Conservation (phyloP, 2,888 invertebrate species). For the Agonopterix arenella region DNA sequence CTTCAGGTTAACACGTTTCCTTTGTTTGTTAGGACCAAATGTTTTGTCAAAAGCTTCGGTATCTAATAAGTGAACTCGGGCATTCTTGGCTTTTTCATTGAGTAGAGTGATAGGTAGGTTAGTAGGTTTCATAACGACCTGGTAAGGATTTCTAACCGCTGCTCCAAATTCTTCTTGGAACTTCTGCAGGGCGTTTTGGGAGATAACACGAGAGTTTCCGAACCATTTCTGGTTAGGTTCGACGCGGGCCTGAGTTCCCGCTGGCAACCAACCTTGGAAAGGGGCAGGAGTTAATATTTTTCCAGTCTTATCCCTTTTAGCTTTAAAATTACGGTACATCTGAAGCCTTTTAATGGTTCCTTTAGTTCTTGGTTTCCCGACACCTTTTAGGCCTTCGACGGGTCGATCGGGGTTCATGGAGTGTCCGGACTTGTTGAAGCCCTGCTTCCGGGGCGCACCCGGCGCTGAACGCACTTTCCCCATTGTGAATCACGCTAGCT, state of each 20-base stretch:
- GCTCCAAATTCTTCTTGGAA: slow-evolving; percentile 97
- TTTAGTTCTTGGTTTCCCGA: slow-evolving; percentile 90
- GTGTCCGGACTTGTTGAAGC: slow-evolving; percentile 90
- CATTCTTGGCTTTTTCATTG: slow-evolving; percentile 93
- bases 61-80: slow-evolving; percentile 95
- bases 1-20: slow-evolving; percentile 91
- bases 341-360: slow-evolving; percentile 96
- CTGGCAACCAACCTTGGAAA: slow-evolving; percentile 92
- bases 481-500: slow-evolving; percentile 68
- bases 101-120: slow-evolving; percentile 95
- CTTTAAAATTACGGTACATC: slow-evolving; percentile 99
- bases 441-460: slow-evolving; percentile 88
- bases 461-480: slow-evolving; percentile 84
- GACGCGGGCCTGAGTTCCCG: slow-evolving; percentile 94
- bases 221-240: slow-evolving; percentile 99
- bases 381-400: slow-evolving; percentile 87
- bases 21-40: slow-evolving; percentile 95
- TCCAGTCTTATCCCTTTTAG: slow-evolving; percentile 91
- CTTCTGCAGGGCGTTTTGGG: slow-evolving; percentile 91
- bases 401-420: slow-evolving; percentile 96
- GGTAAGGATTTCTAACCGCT: slow-evolving; percentile 96
- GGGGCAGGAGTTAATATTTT: slow-evolving; percentile 97
- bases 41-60: slow-evolving; percentile 96
- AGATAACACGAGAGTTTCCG: slow-evolving; percentile 97
- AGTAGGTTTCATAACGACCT: slow-evolving; percentile 98